Conservation (phyloP, 2,797 vertebrate species). For the Carapus acus region DNA sequence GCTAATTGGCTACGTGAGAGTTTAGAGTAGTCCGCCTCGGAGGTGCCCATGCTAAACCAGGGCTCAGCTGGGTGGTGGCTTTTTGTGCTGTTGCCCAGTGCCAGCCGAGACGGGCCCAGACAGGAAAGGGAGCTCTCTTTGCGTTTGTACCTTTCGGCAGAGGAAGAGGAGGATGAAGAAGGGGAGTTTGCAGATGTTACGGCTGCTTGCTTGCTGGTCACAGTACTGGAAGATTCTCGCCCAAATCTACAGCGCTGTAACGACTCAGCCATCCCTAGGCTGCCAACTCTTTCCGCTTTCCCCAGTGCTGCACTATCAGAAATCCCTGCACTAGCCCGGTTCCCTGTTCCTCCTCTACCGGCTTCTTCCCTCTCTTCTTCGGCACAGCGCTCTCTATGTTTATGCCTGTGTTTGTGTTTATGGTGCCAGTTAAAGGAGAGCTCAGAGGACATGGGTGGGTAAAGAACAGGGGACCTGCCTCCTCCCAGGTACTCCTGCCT, state of each 20-base stretch:
- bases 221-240: conserved; percentile 71
- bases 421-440: conserved; percentile 98
- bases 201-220: conserved; percentile 67
- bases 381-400: conserved; percentile 88
- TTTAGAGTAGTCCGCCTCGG: conserved; percentile 72
- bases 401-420: conserved; percentile 92
- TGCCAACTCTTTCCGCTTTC: conserved; percentile 54
- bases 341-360: conserved; percentile 52
- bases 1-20: conserved; percentile 65
- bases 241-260: conserved; percentile 89
- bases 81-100: conserved; percentile 62
- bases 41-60: conserved; percentile 72
- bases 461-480: conserved; percentile 81
- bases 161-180: conserved; percentile 77
- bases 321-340: conserved; percentile 44
- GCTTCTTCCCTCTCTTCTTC: conserved; percentile 69
- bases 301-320: conserved; percentile 58
- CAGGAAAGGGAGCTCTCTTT: conserved; percentile 83
- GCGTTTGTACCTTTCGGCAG: conserved; percentile 89
- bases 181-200: conserved; percentile 78
- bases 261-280: conserved; percentile 74
- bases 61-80: conserved; percentile 69
- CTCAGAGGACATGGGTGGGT: conserved; percentile 90
- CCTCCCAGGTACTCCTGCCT: conserved; percentile 85
- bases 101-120: conserved; percentile 77